These are phyloP conservation scores for Rachycentron canadum DNA, from an alignment of 2,797 vertebrate species.

Conservation along the genomic window DNA sequence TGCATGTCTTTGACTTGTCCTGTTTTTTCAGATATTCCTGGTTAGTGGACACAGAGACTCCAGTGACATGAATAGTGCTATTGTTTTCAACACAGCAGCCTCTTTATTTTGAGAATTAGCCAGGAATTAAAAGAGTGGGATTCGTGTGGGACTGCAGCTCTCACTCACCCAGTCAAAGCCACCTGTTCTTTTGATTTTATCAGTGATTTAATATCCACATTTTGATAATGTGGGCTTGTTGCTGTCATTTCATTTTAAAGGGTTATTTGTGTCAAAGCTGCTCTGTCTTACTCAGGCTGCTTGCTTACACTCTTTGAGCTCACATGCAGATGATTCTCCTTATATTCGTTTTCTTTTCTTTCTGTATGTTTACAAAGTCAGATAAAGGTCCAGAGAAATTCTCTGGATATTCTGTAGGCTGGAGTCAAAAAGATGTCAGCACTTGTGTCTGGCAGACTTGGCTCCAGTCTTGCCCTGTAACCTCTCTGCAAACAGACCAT, in stretches of 20 bases:
- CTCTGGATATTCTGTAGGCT: conserved; percentile 10
- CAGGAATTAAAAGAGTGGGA: conserved; percentile 65
- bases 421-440: conserved; percentile 28
- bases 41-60: conserved; percentile 39
- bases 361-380: conserved; percentile 11
- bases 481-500: conserved; percentile 45
- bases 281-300: neutral
- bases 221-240: neutral
- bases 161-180: conserved; percentile 24
- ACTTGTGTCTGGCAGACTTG: conserved; percentile 25
- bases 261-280: neutral
- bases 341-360: neutral
- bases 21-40: conserved; percentile 53
- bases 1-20: conserved; percentile 42
- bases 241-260: neutral
- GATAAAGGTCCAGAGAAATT: neutral
- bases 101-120: conserved; percentile 70
- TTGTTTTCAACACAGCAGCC: conserved; percentile 74
- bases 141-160: conserved; percentile 36
- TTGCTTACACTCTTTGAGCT: neutral
- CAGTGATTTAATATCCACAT: conserved; percentile 21
- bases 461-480: conserved; percentile 16
- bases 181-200: conserved; percentile 43
- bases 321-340: neutral
- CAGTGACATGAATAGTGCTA: conserved; percentile 67